Percentiles rank a stretch among this genome's conserved stretches.
Evolutionary conservation across 2,888 invertebrate genomes (phyloP).

Genomic region (Parapristionchus giblindavisi): DNA sequence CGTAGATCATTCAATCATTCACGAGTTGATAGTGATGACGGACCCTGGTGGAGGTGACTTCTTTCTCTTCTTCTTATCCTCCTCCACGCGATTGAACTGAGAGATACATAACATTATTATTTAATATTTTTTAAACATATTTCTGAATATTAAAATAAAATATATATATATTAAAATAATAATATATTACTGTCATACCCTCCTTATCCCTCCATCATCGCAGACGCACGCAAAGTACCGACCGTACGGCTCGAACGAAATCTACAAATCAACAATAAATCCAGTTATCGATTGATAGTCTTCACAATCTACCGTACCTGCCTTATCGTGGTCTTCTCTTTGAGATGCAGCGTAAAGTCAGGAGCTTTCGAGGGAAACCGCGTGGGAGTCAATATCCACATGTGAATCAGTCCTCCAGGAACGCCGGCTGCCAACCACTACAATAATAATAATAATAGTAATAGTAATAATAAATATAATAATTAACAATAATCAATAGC

Average conservation of each 20-base stretch:
- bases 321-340: neutral
- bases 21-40: no score
- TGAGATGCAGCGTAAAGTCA: neutral
- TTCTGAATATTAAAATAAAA: no score
- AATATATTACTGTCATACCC: slow-evolving; percentile 1
- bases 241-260: slow-evolving; percentile 26
- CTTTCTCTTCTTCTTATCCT: neutral
- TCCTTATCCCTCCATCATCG: neutral
- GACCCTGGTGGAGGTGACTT: neutral
- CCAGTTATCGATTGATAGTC: neutral
- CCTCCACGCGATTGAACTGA: neutral
- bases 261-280: neutral
- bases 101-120: no score
- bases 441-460: no score
- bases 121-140: no score
- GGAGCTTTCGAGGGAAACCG: neutral
- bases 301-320: neutral
- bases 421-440: slow-evolving; percentile 52
- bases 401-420: slow-evolving; percentile 40
- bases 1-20: no score
- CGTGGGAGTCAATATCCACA: neutral
- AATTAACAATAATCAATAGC: no score
- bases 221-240: slow-evolving; percentile 9
- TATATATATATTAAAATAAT: no score
- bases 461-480: no score